These are phyloP conservation scores for Rhyacophila brunnea DNA, from an alignment of 1,140 invertebrate species.

Conservation along the genomic window DNA sequence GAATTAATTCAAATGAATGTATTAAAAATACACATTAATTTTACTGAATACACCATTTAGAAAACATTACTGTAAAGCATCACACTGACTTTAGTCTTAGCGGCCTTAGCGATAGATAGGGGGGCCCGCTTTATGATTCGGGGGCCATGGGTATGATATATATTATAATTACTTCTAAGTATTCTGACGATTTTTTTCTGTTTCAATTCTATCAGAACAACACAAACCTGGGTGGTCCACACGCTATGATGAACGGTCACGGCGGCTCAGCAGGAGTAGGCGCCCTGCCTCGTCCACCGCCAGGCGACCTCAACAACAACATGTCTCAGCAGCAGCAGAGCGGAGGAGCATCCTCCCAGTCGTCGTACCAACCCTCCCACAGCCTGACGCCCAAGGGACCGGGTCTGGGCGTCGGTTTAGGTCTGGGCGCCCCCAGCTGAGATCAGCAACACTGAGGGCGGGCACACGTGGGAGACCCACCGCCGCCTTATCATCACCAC, in stretches of 20 bases:
- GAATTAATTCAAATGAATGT: too few relatives aligned
- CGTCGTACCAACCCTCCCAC: conserved; percentile 36
- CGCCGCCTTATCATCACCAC: not conserved
- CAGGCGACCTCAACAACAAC: conserved; percentile 54
- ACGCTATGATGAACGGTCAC: conserved; percentile 49
- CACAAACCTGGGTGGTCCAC: conserved; percentile 41
- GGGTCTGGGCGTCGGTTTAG: conserved; percentile 37
- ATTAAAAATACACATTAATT: too few relatives aligned
- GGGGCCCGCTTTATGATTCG: too few relatives aligned
- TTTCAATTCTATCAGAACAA: conserved; percentile 41
- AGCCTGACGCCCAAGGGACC: conserved; percentile 42
- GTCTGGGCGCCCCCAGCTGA: conserved; percentile 54
- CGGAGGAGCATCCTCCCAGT: conserved; percentile 20
- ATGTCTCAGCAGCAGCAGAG: conserved; percentile 43
- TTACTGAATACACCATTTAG: too few relatives aligned
- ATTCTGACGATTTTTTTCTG: too few relatives aligned
- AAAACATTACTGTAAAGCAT: too few relatives aligned
- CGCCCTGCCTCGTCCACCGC: conserved; percentile 38
- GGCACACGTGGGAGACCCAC: conserved; percentile 43
- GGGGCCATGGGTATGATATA: too few relatives aligned
- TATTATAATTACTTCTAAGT: too few relatives aligned
- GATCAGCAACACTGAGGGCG: conserved; percentile 42
- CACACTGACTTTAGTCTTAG: too few relatives aligned
- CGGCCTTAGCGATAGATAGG: too few relatives aligned
- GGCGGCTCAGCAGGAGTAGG: conserved; percentile 5